Evolutionary conservation across 2,888 invertebrate species (phyloP), one percentile per base, ranked within the genome.

Genomic region (Athrips mouffetella): DNA sequence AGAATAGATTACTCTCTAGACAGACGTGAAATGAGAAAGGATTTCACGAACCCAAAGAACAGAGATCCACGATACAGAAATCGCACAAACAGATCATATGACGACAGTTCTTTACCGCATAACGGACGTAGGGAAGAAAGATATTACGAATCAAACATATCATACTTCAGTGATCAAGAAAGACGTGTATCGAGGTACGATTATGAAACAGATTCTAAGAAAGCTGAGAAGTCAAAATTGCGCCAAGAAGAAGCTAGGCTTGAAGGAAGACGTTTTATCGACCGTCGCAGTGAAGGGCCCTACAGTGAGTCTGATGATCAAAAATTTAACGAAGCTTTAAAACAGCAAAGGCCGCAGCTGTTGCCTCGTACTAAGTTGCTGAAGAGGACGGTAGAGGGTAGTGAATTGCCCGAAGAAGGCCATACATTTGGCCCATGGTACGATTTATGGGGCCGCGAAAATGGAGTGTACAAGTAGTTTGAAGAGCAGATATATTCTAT

Each of bases 371-470:
- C 94, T 1, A 94, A 94, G 70, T 76, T 93, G 40, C 77, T 92
- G 45, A 92, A 93, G 66, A 89, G 90, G 58, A 76, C 90, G 39
- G 74, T 73, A 13, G 89, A 89, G 51, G 80, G 77, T 50, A 76
- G 67, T 49, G 90, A 90, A 59, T 76, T 89, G 52, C 87, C 87
- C 45, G 89, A 90, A 65, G 91, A 91, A 49, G 91, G 91, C 7
- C 94, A 94, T 67, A 93, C 92, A 58, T 96, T 94, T 72, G 96
- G 96, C 1, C 95, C 96, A 0, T 96, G 96, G 96, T 96, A 95
- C 70, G 96, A 96, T 80, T 89, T 96, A 54, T 96, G 96, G 96
- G 95, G 93, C 23, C 89, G 92, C 49, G 94, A 94, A 76, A 89
- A 92, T 33, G 92, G 92, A 23, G 91, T 92, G 62, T 89, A 89